phyloP scores from a whole-genome alignment of 2,888 invertebrate species.

The Rhogogaster chlorosoma region DNA sequence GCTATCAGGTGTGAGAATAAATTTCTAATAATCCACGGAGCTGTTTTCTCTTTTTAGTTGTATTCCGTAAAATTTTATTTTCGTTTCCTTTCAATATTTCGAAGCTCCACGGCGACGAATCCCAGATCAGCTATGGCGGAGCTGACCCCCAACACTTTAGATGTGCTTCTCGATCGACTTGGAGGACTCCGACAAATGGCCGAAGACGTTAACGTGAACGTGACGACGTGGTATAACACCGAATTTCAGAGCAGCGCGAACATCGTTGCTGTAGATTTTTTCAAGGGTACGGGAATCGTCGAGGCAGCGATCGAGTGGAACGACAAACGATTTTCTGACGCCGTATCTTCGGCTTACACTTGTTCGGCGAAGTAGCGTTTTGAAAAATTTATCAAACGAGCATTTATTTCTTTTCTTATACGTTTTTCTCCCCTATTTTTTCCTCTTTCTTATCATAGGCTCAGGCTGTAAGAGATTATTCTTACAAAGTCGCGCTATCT shows the following conservation, averaged over 20 bases:
- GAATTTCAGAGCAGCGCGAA: conserved; percentile 85
- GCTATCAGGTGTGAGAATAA: conserved; percentile 53
- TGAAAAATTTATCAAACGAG: not conserved
- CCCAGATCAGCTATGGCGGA: conserved; percentile 87
- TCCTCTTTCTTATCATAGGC: not conserved
- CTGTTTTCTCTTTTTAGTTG: not conserved
- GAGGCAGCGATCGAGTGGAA: conserved; percentile 77
- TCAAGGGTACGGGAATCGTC: conserved; percentile 85
- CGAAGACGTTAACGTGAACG: conserved; percentile 84
- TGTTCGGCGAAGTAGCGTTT: conserved; percentile 27
- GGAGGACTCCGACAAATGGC: conserved; percentile 84
- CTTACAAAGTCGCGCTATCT: not conserved
- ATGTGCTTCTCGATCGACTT: conserved; percentile 82
- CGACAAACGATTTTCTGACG: conserved; percentile 62
- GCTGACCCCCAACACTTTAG: conserved; percentile 84
- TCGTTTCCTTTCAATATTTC: not conserved
- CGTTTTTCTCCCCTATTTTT: not conserved
- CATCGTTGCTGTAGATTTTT: conserved; percentile 87
- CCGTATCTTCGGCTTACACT: conserved; percentile 22
- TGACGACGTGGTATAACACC: conserved; percentile 84
- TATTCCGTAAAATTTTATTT: not conserved
- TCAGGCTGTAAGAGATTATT: not conserved
- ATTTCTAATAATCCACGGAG: conserved; percentile 31
- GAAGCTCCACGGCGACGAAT: conserved; percentile 53
- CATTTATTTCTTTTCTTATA: not conserved